Evolutionary conservation across 2,888 invertebrate genomes (phyloP).

Genomic region (Rhogogaster chlorosoma): DNA sequence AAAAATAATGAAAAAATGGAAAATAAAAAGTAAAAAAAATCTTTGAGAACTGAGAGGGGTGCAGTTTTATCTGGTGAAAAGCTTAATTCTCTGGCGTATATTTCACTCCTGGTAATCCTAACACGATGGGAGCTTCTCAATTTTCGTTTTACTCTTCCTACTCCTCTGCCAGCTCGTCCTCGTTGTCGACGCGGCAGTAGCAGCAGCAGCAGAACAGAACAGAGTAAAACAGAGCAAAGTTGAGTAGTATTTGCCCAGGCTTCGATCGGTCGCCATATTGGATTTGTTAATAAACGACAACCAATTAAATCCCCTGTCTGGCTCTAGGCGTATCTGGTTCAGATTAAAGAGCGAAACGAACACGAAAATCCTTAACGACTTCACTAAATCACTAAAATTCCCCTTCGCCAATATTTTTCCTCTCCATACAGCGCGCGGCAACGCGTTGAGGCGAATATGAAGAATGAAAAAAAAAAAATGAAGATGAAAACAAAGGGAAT

Average conservation of each 20-base stretch:
- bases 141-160: conserved; percentile 25
- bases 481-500: neutral
- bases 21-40: neutral
- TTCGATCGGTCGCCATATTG: conserved; percentile 47
- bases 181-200: neutral
- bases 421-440: neutral
- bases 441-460: neutral
- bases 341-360: conserved; percentile 41
- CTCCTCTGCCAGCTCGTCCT: neutral
- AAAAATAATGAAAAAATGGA: neutral
- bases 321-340: conserved; percentile 39
- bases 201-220: neutral
- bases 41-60: neutral
- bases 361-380: conserved; percentile 44
- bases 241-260: conserved; percentile 16
- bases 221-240: neutral
- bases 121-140: conserved; percentile 35
- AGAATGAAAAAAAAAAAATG: neutral
- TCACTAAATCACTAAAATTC: conserved; percentile 38
- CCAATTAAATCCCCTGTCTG: conserved; percentile 45
- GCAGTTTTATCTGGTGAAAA: conserved; percentile 44
- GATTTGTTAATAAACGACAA: conserved; percentile 49
- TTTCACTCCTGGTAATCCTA: conserved; percentile 38
- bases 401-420: neutral
- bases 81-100: conserved; percentile 47